phyloP scores from a whole-genome alignment of 2,888 invertebrate species.

The Agrotis ipsilon region DNA sequence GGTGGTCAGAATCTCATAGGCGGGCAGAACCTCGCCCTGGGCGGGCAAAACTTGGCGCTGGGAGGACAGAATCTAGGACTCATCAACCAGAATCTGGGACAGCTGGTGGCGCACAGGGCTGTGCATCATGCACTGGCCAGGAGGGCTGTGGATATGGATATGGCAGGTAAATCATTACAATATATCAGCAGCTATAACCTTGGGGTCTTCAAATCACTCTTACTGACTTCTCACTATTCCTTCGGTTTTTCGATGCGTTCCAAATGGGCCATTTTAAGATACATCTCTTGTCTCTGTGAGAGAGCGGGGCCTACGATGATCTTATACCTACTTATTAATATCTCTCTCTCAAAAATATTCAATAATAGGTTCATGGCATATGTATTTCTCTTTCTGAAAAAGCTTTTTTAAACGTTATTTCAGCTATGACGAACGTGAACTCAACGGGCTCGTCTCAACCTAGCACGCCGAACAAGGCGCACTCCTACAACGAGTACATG shows the following conservation, averaged over 20 bases:
- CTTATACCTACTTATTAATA: too few species aligned
- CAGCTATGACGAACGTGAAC: slow-evolving; percentile 83
- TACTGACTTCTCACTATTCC: too few species aligned
- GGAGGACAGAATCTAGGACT: slow-evolving; percentile 80
- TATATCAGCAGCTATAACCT: too few species aligned
- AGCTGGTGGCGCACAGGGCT: slow-evolving; percentile 82
- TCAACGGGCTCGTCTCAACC: slow-evolving; percentile 90
- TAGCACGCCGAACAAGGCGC: slow-evolving; percentile 92
- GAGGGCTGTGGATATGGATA: slow-evolving; percentile 83
- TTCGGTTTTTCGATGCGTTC: too few species aligned
- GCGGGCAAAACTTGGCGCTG: slow-evolving; percentile 74
- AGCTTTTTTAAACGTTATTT: too few species aligned
- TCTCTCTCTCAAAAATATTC: too few species aligned
- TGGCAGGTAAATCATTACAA: slow-evolving; percentile 56
- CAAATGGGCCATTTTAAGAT: too few species aligned
- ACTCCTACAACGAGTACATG: slow-evolving; percentile 93
- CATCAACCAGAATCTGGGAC: slow-evolving; percentile 82
- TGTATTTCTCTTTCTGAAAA: too few species aligned
- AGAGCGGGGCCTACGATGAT: too few species aligned
- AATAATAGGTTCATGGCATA: too few species aligned
- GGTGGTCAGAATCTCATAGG: slow-evolving; percentile 77
- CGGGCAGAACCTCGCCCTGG: slow-evolving; percentile 73
- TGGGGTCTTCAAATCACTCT: too few species aligned
- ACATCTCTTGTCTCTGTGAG: too few species aligned
- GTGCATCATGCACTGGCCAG: slow-evolving; percentile 86